Percentiles rank a stretch among this genome's conserved stretches.
Conservation (phyloP, 2,888 invertebrate genomes). For the Heliconius erato region DNA sequence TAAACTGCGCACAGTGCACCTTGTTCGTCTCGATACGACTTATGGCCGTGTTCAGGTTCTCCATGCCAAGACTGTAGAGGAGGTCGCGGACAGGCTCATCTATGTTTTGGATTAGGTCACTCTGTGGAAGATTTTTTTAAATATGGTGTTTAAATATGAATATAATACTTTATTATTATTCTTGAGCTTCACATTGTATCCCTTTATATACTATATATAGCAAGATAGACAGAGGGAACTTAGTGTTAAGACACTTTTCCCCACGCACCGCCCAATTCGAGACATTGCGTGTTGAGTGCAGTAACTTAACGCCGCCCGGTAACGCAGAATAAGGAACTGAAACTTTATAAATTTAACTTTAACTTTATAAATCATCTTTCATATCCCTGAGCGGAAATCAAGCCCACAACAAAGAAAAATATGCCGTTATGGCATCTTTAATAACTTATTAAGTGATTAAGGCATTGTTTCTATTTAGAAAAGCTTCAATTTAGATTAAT, state of each 20-base stretch:
- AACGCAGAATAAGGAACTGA: too few species aligned
- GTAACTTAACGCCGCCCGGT: not conserved
- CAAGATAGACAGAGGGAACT: not conserved
- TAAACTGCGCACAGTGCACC: conserved; percentile 37
- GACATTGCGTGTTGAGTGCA: not conserved
- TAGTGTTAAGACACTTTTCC: not conserved
- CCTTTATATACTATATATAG: too few species aligned
- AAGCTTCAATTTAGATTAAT: not conserved
- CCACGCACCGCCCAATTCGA: not conserved
- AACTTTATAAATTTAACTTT: too few species aligned
- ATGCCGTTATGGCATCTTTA: not conserved
- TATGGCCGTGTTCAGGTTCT: conserved; percentile 44
- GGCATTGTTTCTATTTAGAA: not conserved
- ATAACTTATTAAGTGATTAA: too few species aligned
- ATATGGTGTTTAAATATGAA: not conserved
- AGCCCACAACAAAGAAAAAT: too few species aligned
- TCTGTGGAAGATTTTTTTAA: conserved; percentile 19
- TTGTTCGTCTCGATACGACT: conserved; percentile 39
- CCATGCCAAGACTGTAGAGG: conserved; percentile 39
- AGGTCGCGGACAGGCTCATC: conserved; percentile 46
- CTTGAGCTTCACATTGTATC: too few species aligned
- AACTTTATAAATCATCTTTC: too few species aligned
- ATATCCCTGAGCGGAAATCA: too few species aligned
- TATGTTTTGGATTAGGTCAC: conserved; percentile 40
- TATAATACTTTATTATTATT: too few species aligned